These are phyloP conservation scores for Phyllotreta striolata DNA, from an alignment of 2,888 invertebrate genomes.

Conservation along the genomic window DNA sequence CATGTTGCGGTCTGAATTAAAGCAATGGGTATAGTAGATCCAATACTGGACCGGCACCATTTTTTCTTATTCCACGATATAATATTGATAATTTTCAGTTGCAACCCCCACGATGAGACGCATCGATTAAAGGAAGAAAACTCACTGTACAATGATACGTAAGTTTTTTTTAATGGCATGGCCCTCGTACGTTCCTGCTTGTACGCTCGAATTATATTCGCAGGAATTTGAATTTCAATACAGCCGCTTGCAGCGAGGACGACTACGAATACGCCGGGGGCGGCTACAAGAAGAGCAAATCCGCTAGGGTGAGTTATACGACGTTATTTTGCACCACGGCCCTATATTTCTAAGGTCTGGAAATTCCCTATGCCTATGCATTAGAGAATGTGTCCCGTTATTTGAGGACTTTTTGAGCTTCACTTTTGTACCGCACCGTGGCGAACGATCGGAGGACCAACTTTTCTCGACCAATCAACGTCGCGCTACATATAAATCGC, in stretches of 20 bases:
- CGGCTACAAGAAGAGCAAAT: constrained; percentile 76
- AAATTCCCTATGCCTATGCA: too few relatives aligned
- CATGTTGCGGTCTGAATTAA: too few relatives aligned
- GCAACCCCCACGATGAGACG: constrained; percentile 65
- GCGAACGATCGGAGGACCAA: too few relatives aligned
- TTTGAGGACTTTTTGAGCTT: too few relatives aligned
- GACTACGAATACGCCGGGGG: constrained; percentile 71
- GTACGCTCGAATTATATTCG: constrained; percentile 30
- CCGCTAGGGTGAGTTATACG: constrained; percentile 67
- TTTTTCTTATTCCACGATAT: too few relatives aligned
- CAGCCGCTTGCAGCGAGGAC: constrained; percentile 72
- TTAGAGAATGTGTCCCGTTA: too few relatives aligned
- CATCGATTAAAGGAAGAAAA: constrained; percentile 60
- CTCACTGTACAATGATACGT: constrained; percentile 58
- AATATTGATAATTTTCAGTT: constrained; percentile 60
- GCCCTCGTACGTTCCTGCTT: neutral
- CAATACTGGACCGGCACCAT: too few relatives aligned
- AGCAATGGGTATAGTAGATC: too few relatives aligned
- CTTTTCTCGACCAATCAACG: too few relatives aligned
- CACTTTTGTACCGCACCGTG: too few relatives aligned
- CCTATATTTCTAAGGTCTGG: neutral
- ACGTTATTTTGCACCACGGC: neutral
- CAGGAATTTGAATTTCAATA: constrained; percentile 72
- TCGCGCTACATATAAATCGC: too few relatives aligned
- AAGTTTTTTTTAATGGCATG: constrained; percentile 40